These are phyloP conservation scores for Tragelaphus strepsiceros DNA, from an alignment of 2,113 vertebrate genomes.

Conservation along the genomic window DNA sequence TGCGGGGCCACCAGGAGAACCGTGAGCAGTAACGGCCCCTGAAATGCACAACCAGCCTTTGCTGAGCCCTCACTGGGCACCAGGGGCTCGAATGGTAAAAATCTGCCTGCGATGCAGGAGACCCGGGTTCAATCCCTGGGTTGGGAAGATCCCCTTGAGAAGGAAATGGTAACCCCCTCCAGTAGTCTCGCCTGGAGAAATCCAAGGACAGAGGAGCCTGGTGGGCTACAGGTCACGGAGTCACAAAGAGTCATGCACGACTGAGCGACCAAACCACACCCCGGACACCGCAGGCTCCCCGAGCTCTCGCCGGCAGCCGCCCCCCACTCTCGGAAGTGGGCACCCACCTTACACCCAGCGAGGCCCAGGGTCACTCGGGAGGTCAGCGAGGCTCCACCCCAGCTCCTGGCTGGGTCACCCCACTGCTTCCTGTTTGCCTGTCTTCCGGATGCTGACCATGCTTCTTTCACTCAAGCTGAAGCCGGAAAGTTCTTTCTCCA, in stretches of 20 bases:
- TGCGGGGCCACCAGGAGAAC: not conserved
- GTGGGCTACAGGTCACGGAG: not conserved
- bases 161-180: not conserved
- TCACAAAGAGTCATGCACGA: not conserved
- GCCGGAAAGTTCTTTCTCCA: not conserved
- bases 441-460: fast-evolving
- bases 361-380: not conserved
- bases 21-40: not conserved
- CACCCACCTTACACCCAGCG: fast-evolving
- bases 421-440: not conserved
- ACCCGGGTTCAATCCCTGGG: not conserved
- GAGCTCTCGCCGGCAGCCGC: no score
- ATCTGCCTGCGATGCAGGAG: not conserved
- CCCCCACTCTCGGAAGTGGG: fast-evolving
- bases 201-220: not conserved
- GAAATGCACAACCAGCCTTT: not conserved
- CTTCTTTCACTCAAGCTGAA: not conserved
- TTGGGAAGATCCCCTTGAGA: not conserved
- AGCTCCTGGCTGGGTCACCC: fast-evolving
- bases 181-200: not conserved
- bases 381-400: not conserved
- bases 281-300: not conserved
- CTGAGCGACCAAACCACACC: fast-evolving
- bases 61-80: fast-evolving
- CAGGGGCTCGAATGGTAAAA: not conserved